Conservation (phyloP, 2,888 invertebrate species). For the Harpagoxenus sublaevis region DNA sequence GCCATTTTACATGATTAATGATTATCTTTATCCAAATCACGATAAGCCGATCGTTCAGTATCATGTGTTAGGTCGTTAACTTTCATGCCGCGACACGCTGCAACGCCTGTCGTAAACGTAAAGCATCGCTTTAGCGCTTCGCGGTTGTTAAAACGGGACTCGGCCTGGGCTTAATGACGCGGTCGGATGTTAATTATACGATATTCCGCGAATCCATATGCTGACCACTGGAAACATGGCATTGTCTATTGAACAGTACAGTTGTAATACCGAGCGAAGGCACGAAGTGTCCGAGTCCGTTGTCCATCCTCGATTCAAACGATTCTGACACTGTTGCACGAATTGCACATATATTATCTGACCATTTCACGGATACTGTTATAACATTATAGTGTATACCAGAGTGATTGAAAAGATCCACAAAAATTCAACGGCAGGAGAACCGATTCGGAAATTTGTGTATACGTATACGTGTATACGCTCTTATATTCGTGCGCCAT, state of each 20-base stretch:
- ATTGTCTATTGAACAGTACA: slow-evolving; percentile 18
- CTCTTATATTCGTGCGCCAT: slow-evolving; percentile 39
- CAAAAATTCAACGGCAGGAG: slow-evolving; percentile 63
- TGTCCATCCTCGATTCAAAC: slow-evolving; percentile 44
- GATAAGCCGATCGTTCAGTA: slow-evolving; percentile 10
- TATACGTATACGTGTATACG: slow-evolving; percentile 62
- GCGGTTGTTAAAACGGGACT: slow-evolving; percentile 57
- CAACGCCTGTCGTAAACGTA: slow-evolving; percentile 35
- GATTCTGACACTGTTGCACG: slow-evolving; percentile 37
- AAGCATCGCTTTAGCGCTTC: slow-evolving; percentile 53
- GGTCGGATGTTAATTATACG: slow-evolving; percentile 73
- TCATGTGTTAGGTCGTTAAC: slow-evolving; percentile 38
- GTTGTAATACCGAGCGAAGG: slow-evolving; percentile 14
- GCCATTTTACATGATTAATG: neutral
- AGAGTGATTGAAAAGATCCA: slow-evolving; percentile 68
- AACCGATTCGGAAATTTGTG: slow-evolving; percentile 64
- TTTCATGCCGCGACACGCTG: neutral
- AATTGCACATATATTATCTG: slow-evolving; percentile 7
- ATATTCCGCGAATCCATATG: slow-evolving; percentile 67
- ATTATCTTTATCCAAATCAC: neutral
- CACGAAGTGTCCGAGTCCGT: neutral
- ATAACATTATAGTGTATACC: slow-evolving; percentile 73
- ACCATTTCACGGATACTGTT: slow-evolving; percentile 62
- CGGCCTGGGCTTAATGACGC: slow-evolving; percentile 66
- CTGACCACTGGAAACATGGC: slow-evolving; percentile 44